Evolutionary conservation across 1,140 invertebrate species (phyloP).

Genomic region (Drosophila erecta): DNA sequence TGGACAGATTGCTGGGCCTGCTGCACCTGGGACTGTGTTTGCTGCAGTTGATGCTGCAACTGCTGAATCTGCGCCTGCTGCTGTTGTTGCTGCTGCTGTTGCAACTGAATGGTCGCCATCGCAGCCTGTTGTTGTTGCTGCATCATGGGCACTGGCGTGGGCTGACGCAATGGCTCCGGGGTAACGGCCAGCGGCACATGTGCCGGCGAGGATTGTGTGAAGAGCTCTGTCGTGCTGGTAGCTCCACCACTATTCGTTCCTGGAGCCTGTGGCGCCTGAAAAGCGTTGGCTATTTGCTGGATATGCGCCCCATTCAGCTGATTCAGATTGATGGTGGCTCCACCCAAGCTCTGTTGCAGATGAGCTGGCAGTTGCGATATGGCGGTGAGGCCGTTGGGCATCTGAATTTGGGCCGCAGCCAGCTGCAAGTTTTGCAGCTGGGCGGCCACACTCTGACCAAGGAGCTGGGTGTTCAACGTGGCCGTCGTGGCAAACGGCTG

Average conservation of each 20-base stretch:
- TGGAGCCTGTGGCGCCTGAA: constrained; percentile 75
- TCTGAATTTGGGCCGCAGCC: constrained; percentile 82
- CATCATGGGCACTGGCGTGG: constrained; percentile 63
- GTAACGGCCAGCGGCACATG: constrained; percentile 72
- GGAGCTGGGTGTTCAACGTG: constrained; percentile 78
- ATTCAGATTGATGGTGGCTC: constrained; percentile 81
- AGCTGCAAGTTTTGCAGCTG: constrained; percentile 82
- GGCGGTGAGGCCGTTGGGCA: constrained; percentile 81
- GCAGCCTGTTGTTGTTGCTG: constrained; percentile 62
- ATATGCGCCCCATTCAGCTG: constrained; percentile 77
- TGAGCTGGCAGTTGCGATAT: constrained; percentile 80
- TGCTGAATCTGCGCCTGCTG: constrained; percentile 73
- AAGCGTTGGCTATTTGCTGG: constrained; percentile 80
- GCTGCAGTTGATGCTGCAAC: constrained; percentile 65
- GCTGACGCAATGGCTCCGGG: constrained; percentile 72
- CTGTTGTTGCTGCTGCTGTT: constrained; percentile 74
- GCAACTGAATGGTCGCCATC: constrained; percentile 72
- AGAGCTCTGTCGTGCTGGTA: constrained; percentile 52
- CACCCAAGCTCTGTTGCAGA: constrained; percentile 76
- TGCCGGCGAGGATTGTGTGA: constrained; percentile 70
- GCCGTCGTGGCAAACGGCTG: constrained; percentile 82
- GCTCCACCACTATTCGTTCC: constrained; percentile 3
- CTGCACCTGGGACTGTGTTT: constrained; percentile 71
- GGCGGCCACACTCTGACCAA: constrained; percentile 78
- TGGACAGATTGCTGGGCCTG: constrained; percentile 63